Evolutionary conservation across 2,797 vertebrate species (phyloP).

Genomic region (Morus bassanus): DNA sequence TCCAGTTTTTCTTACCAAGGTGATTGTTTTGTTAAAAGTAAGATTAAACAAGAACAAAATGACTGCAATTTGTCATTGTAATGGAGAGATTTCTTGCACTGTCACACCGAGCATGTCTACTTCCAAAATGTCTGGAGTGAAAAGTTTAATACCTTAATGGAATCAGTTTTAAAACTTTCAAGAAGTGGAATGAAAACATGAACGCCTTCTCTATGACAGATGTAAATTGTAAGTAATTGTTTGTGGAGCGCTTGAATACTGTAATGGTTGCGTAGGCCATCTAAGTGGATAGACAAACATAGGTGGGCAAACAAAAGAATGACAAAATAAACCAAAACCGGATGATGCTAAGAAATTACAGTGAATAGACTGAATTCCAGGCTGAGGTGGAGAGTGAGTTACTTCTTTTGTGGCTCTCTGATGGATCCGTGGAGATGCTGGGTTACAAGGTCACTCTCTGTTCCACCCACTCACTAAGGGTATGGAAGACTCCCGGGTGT

Average conservation of each 20-base stretch:
- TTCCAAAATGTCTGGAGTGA: not conserved
- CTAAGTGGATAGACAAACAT: slow-evolving; percentile 15
- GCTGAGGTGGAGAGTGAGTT: not conserved
- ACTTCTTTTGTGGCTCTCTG: not conserved
- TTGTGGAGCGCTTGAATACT: not conserved
- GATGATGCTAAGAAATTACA: not conserved
- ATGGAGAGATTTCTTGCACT: not conserved
- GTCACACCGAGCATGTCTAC: not conserved
- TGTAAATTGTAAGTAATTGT: not conserved
- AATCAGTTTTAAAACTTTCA: not conserved
- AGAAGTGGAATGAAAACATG: not conserved
- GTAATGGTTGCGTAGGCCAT: not conserved
- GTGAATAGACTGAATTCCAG: slow-evolving; percentile 22
- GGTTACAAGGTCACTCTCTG: not conserved
- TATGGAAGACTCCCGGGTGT: not conserved
- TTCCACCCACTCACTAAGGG: not conserved
- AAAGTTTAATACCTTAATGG: not conserved
- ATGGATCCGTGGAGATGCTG: not conserved
- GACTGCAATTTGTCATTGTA: slow-evolving; percentile 18
- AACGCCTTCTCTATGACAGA: not conserved
- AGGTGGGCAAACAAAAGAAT: slow-evolving; percentile 2
- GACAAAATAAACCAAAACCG: not conserved
- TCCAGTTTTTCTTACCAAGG: not conserved
- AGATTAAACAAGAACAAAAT: slow-evolving; percentile 9
- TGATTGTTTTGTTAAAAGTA: slow-evolving; percentile 39